These are phyloP conservation scores for Carassius gibelio DNA, from an alignment of 2,113 vertebrate species.

Conservation along the genomic window DNA sequence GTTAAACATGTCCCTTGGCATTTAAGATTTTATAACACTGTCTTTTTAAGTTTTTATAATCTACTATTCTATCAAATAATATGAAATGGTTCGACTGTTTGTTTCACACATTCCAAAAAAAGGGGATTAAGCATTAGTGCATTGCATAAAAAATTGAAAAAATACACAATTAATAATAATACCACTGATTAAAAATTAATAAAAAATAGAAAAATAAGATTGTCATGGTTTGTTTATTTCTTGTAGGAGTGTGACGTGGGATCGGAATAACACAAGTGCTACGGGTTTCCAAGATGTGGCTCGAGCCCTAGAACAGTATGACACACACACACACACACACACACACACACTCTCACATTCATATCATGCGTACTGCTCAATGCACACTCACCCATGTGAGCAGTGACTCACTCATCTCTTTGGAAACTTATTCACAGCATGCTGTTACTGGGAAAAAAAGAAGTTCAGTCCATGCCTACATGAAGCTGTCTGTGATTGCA, in stretches of 20 bases:
- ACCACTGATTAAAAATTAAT: neutral
- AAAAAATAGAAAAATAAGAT: neutral
- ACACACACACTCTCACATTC: neutral
- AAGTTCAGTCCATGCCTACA: conserved; percentile 34
- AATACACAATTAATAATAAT: neutral
- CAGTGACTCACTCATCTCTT: neutral
- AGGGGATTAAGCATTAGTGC: too few relatives aligned
- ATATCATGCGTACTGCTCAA: neutral
- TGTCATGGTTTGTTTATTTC: conserved; percentile 42
- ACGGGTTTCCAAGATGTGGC: conserved; percentile 89
- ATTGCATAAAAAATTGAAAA: neutral
- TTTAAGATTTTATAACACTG: neutral
- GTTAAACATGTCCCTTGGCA: neutral
- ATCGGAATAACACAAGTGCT: conserved; percentile 86
- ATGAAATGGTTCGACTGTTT: too few relatives aligned
- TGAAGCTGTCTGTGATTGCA: conserved; percentile 45
- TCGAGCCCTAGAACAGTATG: conserved; percentile 89
- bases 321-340: conserved; percentile 29
- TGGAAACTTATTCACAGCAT: neutral
- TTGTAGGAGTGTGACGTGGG: conserved; percentile 87
- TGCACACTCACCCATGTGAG: neutral
- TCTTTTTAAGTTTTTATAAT: neutral
- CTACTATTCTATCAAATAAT: neutral
- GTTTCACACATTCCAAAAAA: too few relatives aligned
- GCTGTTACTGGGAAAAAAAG: neutral